Conservation (phyloP, 2,797 vertebrate species). For the Capromys pilorides region DNA sequence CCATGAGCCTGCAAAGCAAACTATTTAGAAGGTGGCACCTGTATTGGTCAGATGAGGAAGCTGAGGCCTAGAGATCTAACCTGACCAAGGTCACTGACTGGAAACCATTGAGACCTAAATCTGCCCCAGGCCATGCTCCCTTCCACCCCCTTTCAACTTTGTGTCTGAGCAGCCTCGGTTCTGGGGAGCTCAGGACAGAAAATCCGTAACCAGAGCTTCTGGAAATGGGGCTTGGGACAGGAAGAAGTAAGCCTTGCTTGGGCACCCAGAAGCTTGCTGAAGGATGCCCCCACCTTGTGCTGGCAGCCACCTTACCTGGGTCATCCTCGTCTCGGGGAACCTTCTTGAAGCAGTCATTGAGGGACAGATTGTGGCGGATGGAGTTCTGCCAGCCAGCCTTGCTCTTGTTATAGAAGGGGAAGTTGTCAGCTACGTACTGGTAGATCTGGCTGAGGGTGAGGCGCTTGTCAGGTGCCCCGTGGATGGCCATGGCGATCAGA, state of each 20-base stretch:
- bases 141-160: neutral
- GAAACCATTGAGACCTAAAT: neutral
- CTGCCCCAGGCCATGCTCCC: neutral
- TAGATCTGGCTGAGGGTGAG: conserved; percentile 97
- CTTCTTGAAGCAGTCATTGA: conserved; percentile 96
- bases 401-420: conserved; percentile 95
- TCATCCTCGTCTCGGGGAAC: conserved; percentile 91
- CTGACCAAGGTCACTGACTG: neutral
- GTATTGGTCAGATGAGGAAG: neutral
- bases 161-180: too few species aligned
- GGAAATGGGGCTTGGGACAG: neutral
- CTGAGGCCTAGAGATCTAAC: neutral
- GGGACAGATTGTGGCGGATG: conserved; percentile 95
- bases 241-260: neutral
- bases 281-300: rapidly evolving
- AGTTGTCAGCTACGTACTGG: conserved; percentile 94
- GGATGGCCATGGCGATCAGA: conserved; percentile 97
- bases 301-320: conserved; percentile 88
- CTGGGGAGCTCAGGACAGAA: neutral
- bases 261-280: rapidly evolving
- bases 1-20: neutral
- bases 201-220: neutral
- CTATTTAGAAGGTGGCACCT: neutral
- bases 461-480: conserved; percentile 90
- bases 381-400: conserved; percentile 98